A percentile compares a stretch with the other conserved stretches of the same genome.
Conservation (phyloP, 2,797 vertebrate species). For the Silurus lanzhouensis region DNA sequence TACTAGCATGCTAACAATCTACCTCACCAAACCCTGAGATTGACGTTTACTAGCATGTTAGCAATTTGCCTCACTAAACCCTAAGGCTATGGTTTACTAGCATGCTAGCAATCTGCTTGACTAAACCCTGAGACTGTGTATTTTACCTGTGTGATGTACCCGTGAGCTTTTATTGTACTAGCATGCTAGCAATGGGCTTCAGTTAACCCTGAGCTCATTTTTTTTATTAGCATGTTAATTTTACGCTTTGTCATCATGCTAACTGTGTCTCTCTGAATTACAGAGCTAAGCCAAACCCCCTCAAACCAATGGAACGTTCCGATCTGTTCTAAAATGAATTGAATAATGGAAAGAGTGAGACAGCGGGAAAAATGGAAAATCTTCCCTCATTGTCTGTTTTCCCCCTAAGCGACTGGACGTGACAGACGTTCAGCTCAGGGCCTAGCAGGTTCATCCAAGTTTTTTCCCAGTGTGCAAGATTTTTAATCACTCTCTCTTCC, state of each 20-base stretch:
- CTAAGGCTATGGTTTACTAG: background rate
- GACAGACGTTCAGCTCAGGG: background rate
- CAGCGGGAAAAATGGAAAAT: background rate
- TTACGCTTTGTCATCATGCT: too few relatives aligned
- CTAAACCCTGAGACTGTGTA: background rate
- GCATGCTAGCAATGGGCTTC: background rate
- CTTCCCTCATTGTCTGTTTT: constrained; percentile 1
- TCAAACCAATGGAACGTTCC: constrained; percentile 24
- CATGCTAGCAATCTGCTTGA: background rate
- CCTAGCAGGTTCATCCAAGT: background rate
- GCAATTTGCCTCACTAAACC: background rate
- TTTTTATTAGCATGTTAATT: background rate
- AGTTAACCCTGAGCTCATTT: background rate
- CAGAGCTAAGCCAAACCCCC: background rate
- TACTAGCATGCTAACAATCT: background rate
- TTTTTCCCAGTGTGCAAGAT: background rate
- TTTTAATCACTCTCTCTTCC: constrained; percentile 41
- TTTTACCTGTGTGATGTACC: too few relatives aligned
- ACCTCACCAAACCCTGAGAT: too few relatives aligned
- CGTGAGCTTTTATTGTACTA: background rate
- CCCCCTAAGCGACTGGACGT: background rate
- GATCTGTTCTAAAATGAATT: constrained; percentile 23
- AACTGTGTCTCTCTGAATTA: background rate
- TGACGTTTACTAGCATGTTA: too few relatives aligned
- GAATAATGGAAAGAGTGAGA: constrained; percentile 42